These are phyloP conservation scores for Thalassarche chlororhynchos DNA, from an alignment of 2,113 vertebrate genomes.

Conservation along the genomic window DNA sequence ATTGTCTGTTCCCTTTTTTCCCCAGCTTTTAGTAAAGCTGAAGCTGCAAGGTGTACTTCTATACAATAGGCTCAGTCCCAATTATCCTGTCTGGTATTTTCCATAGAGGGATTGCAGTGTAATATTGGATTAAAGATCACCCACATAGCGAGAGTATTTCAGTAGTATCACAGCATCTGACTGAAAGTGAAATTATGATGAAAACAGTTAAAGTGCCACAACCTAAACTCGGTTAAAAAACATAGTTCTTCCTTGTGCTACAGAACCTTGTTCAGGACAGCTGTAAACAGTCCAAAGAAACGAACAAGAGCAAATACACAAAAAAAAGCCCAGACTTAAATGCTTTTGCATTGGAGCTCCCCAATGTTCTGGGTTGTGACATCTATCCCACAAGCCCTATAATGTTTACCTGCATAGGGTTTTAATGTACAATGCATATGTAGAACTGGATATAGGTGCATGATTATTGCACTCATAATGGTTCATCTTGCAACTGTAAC, in stretches of 20 bases:
- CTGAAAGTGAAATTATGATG: neutral
- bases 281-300: neutral
- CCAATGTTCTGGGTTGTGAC: neutral
- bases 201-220: neutral
- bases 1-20: rapidly evolving
- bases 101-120: neutral
- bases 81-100: neutral
- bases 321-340: rapidly evolving
- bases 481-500: neutral
- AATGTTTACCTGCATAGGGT: neutral
- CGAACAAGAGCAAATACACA: neutral
- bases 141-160: neutral
- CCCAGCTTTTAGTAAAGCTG: neutral
- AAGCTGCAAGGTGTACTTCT: neutral
- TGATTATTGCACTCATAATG: neutral
- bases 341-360: neutral
- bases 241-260: neutral
- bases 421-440: neutral
- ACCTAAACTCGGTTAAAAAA: neutral
- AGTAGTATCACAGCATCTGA: neutral
- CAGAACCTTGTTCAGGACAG: neutral
- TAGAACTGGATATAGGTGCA: neutral
- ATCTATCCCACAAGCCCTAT: neutral
- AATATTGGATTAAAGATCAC: neutral
- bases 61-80: neutral